These are phyloP conservation scores for Lypha dubia DNA, from an alignment of 2,888 invertebrate genomes.

Conservation along the genomic window DNA sequence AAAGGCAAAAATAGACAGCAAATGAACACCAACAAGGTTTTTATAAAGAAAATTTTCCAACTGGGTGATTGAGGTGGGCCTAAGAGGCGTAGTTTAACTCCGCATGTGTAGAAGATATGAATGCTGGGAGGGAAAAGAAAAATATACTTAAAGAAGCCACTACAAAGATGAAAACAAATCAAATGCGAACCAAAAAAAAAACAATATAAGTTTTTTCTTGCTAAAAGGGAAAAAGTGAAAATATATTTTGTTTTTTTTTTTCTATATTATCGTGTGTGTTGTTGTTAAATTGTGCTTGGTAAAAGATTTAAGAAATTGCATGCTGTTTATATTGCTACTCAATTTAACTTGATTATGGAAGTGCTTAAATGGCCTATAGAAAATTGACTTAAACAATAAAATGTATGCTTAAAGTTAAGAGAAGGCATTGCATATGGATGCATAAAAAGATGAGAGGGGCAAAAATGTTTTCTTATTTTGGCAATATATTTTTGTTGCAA, in stretches of 20 bases:
- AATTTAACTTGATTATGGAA: slow-evolving; percentile 51
- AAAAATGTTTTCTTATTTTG: slow-evolving; percentile 25
- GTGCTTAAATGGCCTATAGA: slow-evolving; percentile 59
- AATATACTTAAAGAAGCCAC: slow-evolving; percentile 32
- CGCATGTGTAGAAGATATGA: slow-evolving; percentile 69
- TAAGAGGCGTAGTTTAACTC: slow-evolving; percentile 74
- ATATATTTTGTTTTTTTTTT: slow-evolving; percentile 29
- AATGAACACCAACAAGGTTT: slow-evolving; percentile 30
- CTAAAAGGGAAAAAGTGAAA: slow-evolving; percentile 43
- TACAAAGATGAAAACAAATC: slow-evolving; percentile 52
- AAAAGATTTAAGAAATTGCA: slow-evolving; percentile 51
- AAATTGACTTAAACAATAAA: slow-evolving; percentile 2
- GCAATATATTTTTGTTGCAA: too few relatives aligned
- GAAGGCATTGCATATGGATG: not conserved
- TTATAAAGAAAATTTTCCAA: slow-evolving; percentile 60
- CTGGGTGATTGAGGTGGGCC: slow-evolving; percentile 73
- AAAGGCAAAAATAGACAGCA: slow-evolving; percentile 58
- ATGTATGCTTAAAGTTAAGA: not conserved
- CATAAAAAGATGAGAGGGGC: not conserved
- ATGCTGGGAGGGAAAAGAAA: slow-evolving; percentile 50
- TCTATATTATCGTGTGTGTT: slow-evolving; percentile 22
- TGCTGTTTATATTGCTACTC: slow-evolving; percentile 59
- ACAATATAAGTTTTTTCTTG: not conserved
- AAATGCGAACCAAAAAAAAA: slow-evolving; percentile 24
- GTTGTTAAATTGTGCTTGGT: slow-evolving; percentile 38